Conservation (phyloP, 1,140 invertebrate genomes). For the Zaprionus davidi region DNA sequence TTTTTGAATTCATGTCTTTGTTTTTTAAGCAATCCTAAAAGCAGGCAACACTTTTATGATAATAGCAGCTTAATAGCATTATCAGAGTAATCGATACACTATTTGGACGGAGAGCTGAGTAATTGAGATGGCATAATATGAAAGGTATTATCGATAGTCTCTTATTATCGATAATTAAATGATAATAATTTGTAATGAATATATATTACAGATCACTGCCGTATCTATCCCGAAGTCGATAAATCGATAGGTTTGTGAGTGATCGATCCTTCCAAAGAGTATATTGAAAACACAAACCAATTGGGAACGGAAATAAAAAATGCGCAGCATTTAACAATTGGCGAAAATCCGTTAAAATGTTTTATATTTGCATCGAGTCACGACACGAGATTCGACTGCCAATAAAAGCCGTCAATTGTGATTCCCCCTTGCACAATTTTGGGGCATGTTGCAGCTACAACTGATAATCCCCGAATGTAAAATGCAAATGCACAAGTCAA, state of each 20-base stretch:
- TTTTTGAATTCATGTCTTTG: neutral
- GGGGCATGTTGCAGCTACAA: constrained; percentile 15
- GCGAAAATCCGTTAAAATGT: constrained; percentile 38
- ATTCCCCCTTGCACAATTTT: constrained; percentile 52
- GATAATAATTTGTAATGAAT: too few species aligned
- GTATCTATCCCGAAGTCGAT: too few species aligned
- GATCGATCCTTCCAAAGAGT: neutral
- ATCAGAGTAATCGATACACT: too few species aligned
- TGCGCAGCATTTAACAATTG: constrained; percentile 1
- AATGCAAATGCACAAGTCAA: constrained; percentile 16
- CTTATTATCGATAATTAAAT: too few species aligned
- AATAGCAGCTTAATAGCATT: neutral
- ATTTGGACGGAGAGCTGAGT: too few species aligned
- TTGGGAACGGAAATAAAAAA: constrained; percentile 22
- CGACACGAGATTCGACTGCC: constrained; percentile 22
- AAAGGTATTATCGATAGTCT: too few species aligned
- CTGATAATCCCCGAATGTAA: neutral
- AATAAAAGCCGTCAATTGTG: constrained; percentile 70
- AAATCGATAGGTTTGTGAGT: too few species aligned
- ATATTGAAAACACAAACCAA: constrained; percentile 5
- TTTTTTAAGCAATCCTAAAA: neutral
- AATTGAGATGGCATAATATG: too few species aligned
- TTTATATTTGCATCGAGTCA: constrained; percentile 29
- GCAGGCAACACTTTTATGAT: neutral
- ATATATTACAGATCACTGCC: too few species aligned